phyloP scores from a whole-genome alignment of 2,797 vertebrate species.

The Pelochelys cantorii region DNA sequence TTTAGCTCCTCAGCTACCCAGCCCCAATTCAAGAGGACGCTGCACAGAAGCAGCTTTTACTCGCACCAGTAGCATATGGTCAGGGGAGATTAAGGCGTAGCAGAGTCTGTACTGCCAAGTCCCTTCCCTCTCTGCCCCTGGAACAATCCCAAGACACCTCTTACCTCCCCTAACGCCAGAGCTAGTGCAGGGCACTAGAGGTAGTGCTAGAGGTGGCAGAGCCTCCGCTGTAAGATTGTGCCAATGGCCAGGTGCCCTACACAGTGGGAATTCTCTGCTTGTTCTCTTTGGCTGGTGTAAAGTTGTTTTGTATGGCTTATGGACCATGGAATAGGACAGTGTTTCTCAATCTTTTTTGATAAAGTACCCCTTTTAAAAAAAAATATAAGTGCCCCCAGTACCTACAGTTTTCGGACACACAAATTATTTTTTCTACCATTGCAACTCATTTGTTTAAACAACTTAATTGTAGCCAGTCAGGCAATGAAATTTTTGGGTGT shows the following conservation, averaged over 20 bases:
- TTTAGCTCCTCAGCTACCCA: neutral
- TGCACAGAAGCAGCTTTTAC: neutral
- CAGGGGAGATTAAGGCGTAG: rapidly evolving
- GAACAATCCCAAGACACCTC: neutral
- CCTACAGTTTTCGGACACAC: no score
- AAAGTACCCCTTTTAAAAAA: no score
- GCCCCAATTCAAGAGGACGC: rapidly evolving
- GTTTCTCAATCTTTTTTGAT: no score
- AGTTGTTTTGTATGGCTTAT: neutral
- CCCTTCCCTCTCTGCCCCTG: neutral
- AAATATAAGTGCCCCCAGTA: no score
- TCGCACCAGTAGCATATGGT: neutral
- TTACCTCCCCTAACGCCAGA: neutral
- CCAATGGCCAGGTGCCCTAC: neutral
- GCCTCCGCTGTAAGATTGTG: neutral
- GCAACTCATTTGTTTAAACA: no score
- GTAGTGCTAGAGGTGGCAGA: neutral
- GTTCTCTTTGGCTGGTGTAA: neutral
- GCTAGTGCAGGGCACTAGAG: neutral
- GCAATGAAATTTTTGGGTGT: no score
- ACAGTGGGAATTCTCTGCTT: rapidly evolving
- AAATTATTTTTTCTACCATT: no score
- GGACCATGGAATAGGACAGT: neutral
- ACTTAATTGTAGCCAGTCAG: no score
- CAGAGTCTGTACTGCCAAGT: neutral